These are phyloP conservation scores for Drosophila erecta DNA, from an alignment of 1,140 invertebrate species.

Conservation along the genomic window DNA sequence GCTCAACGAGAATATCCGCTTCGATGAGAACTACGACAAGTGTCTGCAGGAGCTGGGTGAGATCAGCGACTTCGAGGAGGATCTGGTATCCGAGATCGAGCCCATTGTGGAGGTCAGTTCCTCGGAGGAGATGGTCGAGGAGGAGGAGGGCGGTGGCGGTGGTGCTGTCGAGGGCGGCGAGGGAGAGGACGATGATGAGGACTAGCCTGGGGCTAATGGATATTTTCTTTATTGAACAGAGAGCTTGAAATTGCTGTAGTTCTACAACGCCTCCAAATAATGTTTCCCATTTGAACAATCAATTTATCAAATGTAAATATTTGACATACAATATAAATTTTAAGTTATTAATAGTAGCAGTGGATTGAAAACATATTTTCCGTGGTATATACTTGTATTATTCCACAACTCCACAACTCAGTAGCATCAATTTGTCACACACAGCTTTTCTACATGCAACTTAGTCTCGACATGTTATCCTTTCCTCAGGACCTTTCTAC, in stretches of 20 bases:
- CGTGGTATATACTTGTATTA: too few species aligned
- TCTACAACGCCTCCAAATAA: neutral
- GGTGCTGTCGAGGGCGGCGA: conserved; percentile 44
- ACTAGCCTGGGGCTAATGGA: neutral
- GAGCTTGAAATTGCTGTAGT: neutral
- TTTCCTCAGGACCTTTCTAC: conserved; percentile 4
- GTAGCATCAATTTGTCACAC: conserved; percentile 11
- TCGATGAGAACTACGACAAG: conserved; percentile 74
- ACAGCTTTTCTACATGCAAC: conserved; percentile 9
- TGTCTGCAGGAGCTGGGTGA: conserved; percentile 70
- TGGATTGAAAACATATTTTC: too few species aligned
- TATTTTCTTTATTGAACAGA: neutral
- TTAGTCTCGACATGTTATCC: conserved; percentile 12
- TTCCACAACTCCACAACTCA: neutral
- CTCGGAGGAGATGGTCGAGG: conserved; percentile 74
- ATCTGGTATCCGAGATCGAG: conserved; percentile 71
- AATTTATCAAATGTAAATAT: neutral
- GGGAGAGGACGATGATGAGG: conserved; percentile 54
- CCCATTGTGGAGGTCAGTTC: conserved; percentile 70
- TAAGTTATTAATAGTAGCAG: too few species aligned
- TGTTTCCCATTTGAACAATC: neutral
- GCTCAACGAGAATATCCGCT: conserved; percentile 73
- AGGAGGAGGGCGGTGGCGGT: conserved; percentile 66
- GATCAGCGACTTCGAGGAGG: conserved; percentile 76
- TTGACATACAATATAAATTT: conserved; percentile 17